phyloP scores from a whole-genome alignment of 1,140 invertebrate genomes.

The Dreissena polymorpha region DNA sequence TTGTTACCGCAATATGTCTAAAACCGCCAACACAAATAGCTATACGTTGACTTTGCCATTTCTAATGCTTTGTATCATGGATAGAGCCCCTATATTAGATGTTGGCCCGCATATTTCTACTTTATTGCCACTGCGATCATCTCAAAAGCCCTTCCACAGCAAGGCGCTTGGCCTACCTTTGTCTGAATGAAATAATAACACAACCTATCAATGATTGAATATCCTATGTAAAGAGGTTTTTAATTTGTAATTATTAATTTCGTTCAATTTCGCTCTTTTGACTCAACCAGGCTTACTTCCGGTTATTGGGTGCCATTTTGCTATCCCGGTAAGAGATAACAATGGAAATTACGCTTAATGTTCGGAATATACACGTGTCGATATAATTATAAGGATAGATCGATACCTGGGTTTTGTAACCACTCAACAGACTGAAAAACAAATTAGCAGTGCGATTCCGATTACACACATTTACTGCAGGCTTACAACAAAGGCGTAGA shows the following conservation, averaged over 20 bases:
- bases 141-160: too few species aligned
- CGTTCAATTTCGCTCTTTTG: conserved; percentile 52
- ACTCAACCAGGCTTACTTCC: conserved; percentile 47
- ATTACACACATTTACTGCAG: conserved; percentile 36
- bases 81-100: too few species aligned
- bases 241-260: conserved; percentile 60
- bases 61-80: too few species aligned
- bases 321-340: conserved; percentile 33
- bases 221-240: conserved; percentile 41
- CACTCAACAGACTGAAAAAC: conserved; percentile 51
- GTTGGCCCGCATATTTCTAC: too few species aligned
- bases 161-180: too few species aligned
- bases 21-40: too few species aligned
- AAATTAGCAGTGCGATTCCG: conserved; percentile 49
- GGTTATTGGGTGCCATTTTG: conserved; percentile 54
- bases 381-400: conserved; percentile 33
- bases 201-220: conserved; percentile 27
- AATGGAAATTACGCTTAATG: conserved; percentile 55
- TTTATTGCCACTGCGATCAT: too few species aligned
- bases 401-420: conserved; percentile 37
- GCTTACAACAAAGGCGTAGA: conserved; percentile 28
- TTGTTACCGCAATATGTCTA: too few species aligned
- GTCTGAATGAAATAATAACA: conserved; percentile 42
- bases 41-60: too few species aligned
- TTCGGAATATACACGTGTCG: conserved; percentile 49